Conservation (phyloP, 1,140 invertebrate genomes). For the Ceratosolen solmsi region DNA sequence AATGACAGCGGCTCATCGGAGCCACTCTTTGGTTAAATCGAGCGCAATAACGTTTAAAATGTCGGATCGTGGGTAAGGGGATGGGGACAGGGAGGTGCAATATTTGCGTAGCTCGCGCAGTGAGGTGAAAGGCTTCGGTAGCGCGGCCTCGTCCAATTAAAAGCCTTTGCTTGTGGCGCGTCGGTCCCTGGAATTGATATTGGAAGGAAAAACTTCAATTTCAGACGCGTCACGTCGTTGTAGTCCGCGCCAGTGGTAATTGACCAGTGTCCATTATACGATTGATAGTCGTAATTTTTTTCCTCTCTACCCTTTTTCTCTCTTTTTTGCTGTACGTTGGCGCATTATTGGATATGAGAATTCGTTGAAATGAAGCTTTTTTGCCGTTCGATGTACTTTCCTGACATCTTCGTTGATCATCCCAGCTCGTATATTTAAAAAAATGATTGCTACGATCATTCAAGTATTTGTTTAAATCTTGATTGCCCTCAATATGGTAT, state of each 20-base stretch:
- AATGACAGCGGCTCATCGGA: neutral
- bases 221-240: slow-evolving; percentile 65
- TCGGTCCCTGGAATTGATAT: slow-evolving; percentile 66
- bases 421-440: neutral
- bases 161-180: slow-evolving; percentile 58
- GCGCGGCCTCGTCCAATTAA: slow-evolving; percentile 64
- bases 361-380: neutral
- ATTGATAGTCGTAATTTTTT: slow-evolving; percentile 58
- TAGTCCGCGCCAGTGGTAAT: slow-evolving; percentile 55
- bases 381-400: neutral
- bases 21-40: slow-evolving; percentile 51
- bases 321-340: neutral
- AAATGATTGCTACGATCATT: neutral
- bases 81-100: neutral
- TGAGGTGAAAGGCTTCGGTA: slow-evolving; percentile 35
- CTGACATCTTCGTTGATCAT: neutral
- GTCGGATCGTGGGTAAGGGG: neutral
- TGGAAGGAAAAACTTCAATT: slow-evolving; percentile 72
- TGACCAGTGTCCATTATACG: slow-evolving; percentile 69
- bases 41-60: slow-evolving; percentile 43
- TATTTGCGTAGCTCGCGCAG: slow-evolving; percentile 39
- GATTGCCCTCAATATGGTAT: too few relatives aligned
- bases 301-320: neutral
- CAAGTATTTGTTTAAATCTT: neutral
- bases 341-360: slow-evolving; percentile 7